A percentile compares a stretch with the other conserved stretches of the same genome.
Evolutionary conservation across 2,113 vertebrate genomes (phyloP).

Genomic region (Centropus unirufus): DNA sequence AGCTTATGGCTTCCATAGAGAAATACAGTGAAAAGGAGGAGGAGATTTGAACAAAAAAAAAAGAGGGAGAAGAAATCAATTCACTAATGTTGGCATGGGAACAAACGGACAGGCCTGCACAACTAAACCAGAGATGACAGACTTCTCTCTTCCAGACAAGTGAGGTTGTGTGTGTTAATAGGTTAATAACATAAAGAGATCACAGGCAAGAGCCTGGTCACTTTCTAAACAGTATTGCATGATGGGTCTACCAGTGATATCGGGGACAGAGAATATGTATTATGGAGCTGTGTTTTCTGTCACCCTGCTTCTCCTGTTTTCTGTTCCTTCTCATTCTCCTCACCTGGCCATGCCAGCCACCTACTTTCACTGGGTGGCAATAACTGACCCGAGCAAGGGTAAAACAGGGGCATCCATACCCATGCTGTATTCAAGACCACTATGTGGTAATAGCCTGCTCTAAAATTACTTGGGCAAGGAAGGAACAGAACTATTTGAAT

Average conservation of each 20-base stretch:
- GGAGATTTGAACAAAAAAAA: background rate
- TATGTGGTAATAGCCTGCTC: background rate
- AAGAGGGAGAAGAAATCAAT: background rate
- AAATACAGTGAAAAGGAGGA: background rate
- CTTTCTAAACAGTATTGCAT: background rate
- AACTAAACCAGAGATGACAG: background rate
- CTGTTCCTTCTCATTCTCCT: background rate
- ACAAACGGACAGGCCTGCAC: background rate
- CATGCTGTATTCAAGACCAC: background rate
- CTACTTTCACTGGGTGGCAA: background rate
- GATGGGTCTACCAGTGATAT: background rate
- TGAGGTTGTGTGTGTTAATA: background rate
- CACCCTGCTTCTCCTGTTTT: background rate
- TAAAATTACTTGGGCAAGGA: background rate
- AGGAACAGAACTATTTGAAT: background rate
- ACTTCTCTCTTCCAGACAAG: background rate
- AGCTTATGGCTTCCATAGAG: background rate
- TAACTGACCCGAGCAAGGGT: background rate
- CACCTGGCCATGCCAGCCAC: background rate
- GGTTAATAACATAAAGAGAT: background rate
- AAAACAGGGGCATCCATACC: background rate
- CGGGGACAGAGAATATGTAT: background rate
- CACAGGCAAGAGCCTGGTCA: fast-evolving
- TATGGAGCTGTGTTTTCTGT: background rate
- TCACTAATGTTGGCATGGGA: background rate